Evolutionary conservation across 2,797 vertebrate genomes (phyloP).

Genomic region (Gymnocypris eckloni): DNA sequence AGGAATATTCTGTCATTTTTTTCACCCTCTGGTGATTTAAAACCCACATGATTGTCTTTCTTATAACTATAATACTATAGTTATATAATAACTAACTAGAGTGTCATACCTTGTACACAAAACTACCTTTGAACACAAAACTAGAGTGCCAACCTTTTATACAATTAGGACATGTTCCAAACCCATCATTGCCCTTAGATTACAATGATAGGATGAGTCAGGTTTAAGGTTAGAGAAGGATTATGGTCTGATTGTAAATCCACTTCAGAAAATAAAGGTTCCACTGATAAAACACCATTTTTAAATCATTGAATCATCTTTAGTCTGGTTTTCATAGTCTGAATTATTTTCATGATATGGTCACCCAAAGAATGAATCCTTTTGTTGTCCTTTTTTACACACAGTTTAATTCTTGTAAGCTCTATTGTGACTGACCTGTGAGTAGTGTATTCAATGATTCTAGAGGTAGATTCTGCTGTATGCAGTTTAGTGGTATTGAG

Average conservation of each 20-base stretch:
- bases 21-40: background rate
- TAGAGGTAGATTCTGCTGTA: conserved; percentile 26
- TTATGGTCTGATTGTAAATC: conserved; percentile 8
- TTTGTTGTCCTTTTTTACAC: background rate
- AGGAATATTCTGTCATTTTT: background rate
- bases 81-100: no score
- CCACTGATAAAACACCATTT: background rate
- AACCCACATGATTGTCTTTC: background rate
- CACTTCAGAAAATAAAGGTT: background rate
- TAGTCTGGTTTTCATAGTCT: background rate
- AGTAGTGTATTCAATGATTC: background rate
- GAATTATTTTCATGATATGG: background rate
- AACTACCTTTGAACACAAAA: background rate
- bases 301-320: background rate
- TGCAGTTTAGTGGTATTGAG: conserved; percentile 13
- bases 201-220: background rate
- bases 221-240: background rate
- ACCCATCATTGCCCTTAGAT: background rate
- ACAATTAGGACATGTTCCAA: background rate
- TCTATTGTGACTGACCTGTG: background rate
- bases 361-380: background rate
- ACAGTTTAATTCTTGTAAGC: background rate
- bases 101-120: no score
- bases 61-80: background rate
- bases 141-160: background rate